Evolutionary conservation across 2,113 vertebrate genomes (phyloP), one percentile per base, ranked within the genome.

Genomic region (Eurypyga helias): DNA sequence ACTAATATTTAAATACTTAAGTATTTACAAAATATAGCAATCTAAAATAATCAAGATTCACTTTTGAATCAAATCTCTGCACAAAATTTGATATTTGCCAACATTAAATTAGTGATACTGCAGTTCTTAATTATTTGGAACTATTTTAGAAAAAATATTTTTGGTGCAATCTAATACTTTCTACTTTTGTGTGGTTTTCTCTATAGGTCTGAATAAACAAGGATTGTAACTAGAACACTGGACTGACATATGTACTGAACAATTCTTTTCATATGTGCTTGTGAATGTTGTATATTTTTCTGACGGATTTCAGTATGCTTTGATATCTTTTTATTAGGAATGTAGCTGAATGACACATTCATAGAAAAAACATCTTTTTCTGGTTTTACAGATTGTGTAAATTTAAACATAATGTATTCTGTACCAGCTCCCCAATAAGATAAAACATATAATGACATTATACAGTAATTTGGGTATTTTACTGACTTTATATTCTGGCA

Each of bases 371-470:
- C 1, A 0, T 14, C 54, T 93, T 76, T 58, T 65, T 54, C 66
- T 77, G 41, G 3, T 92, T 97, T 95, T 97, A 17, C 52, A 92
- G 67, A 51, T 73, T 73, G 73, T 78, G 29, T 64, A 96, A 89
- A 97, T 94, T 96, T 97, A 84, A 84, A 78, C 87, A 95, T 96
- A 97, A 98, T 96, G 36, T 92, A 95, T 96, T 97, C 91, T 89
- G 78, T 92, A 94, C 72, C 57, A 93, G 77, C 25, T 97, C 88
- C 85, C 83, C 60, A 92, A 58, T 97, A 98, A 96, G 55, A 97
- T 96, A 98, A 98, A 98, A 96, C 91, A 97, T 94, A 98, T 91
- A 98, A 97, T 96, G 89, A 70, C 79, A 97, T 98, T 97, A 95
- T 94, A 93, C 75, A 94, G 73, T 96, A 97, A 97, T 98, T 97